These are phyloP conservation scores for Prunella strophiata DNA, from an alignment of 2,797 vertebrate genomes.

Conservation along the genomic window DNA sequence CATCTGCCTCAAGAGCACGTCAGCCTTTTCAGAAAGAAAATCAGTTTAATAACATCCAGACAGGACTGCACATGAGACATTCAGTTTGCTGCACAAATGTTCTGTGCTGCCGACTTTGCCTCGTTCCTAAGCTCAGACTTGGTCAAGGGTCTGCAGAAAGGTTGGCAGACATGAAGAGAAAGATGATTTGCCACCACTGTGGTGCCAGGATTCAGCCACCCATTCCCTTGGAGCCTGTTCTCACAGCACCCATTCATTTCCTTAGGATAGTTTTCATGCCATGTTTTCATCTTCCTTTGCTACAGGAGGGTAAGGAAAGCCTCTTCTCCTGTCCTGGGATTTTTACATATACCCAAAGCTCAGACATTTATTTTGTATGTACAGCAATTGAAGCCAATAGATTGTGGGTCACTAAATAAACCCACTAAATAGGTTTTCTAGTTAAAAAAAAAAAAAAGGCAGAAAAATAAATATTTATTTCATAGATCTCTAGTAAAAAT, in stretches of 20 bases:
- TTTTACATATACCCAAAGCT: not conserved
- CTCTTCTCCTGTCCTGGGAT: not conserved
- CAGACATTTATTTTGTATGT: not conserved
- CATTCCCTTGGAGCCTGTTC: not conserved
- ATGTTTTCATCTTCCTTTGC: not conserved
- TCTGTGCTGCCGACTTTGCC: not conserved
- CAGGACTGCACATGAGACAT: not conserved
- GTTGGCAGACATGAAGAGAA: not conserved
- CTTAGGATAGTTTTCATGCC: not conserved
- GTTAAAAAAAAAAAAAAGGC: not conserved
- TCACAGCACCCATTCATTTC: not conserved
- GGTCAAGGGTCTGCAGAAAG: not conserved
- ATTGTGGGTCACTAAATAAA: not conserved
- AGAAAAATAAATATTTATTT: not conserved
- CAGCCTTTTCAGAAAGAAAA: not conserved
- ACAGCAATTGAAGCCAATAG: not conserved
- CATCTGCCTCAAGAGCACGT: not conserved
- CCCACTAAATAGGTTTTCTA: not conserved
- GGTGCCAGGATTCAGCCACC: not conserved
- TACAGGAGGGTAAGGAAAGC: not conserved
- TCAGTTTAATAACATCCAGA: conserved; percentile 43
- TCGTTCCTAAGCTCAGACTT: not conserved
- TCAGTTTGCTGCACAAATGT: not conserved
- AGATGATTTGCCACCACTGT: not conserved
- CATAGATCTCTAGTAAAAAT: not conserved